A percentile compares a stretch with the other conserved stretches of the same genome.
These are phyloP conservation scores for Odocoileus hemionus DNA, from an alignment of 2,113 vertebrate genomes.

Conservation along the genomic window DNA sequence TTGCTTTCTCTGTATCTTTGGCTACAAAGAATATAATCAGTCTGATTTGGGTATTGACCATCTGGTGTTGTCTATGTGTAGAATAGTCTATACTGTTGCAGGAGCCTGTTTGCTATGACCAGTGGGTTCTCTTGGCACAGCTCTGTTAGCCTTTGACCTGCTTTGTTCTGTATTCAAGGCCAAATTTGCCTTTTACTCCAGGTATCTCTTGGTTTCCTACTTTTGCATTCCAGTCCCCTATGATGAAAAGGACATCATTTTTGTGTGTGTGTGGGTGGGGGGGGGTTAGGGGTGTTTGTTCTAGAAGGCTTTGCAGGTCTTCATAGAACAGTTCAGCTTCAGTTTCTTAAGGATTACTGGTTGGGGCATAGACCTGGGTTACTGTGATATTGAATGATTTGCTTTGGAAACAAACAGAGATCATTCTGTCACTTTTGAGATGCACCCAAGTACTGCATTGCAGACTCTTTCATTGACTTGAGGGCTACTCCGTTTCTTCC, in stretches of 20 bases:
- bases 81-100: not conserved
- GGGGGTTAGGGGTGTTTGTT: too few relatives aligned
- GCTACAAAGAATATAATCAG: not conserved
- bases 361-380: not conserved
- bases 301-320: not conserved
- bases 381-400: not conserved
- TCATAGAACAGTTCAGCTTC: not conserved
- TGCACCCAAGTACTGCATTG: not conserved
- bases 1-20: not conserved
- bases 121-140: not conserved
- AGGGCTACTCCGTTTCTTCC: not conserved
- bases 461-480: not conserved
- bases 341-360: not conserved
- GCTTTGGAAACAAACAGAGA: not conserved
- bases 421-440: not conserved
- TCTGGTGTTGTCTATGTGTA: not conserved
- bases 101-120: not conserved
- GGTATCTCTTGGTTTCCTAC: not conserved
- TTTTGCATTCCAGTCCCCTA: not conserved
- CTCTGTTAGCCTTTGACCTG: not conserved
- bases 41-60: not conserved
- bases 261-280: fast-evolving
- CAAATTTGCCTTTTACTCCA: not conserved
- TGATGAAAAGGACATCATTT: not conserved
- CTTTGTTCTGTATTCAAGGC: not conserved